Base-by-base conservation (phyloP, 2,797 vertebrate species). In the Tauraco hartlaubi region DNA sequence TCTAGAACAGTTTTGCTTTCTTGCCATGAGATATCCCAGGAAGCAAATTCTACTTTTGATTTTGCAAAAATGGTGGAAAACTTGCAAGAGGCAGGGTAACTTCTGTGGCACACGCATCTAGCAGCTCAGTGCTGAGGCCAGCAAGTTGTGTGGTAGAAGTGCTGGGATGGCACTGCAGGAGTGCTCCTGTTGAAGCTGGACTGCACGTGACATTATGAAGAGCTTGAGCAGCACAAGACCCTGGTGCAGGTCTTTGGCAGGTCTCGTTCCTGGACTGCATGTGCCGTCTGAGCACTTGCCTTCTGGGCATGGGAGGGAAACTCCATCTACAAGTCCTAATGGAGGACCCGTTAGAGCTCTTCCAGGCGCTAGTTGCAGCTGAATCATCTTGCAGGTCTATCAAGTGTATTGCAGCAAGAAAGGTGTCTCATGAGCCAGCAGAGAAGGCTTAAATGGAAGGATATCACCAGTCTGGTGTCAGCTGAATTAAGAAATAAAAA, bases 361-460 rank as follows among this genome's bases (percentile, higher is more conserved):
- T 82, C 26, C 43, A 46, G 46, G 43, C 17, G 2, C 25, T 49
- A 6, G 23, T 17, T 31, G 31, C 3, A 3, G 23, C 55, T 83
- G 52, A 59, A 48, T 31, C 44, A 2, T 43, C 23, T 39, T 72
- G 33, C 16, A n/a, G 0, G 0, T 71, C 52, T 2, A 0, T 39
- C 52, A 48, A 11, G 28, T 12, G 6, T 66, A 8, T 64, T 73
- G 22, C 18, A 62, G 39, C 46, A 43, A 44, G 49, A 84, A n/a
- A 13, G 14, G 21, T 48, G 29, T 77, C 56, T 82, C 0, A 0
- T 66, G n/a, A 92, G 21, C 28, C 33, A 54, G 43, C 8, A 46
- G 43, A 43, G 49, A 46, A 49, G 54, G 31, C 15, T 23, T 55
- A 44, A 29, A 11, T 26, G 26, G 49, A 41, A 85, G 20, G 4